phyloP scores from a whole-genome alignment of 2,113 vertebrate genomes.

The Chrysochloris asiatica region DNA sequence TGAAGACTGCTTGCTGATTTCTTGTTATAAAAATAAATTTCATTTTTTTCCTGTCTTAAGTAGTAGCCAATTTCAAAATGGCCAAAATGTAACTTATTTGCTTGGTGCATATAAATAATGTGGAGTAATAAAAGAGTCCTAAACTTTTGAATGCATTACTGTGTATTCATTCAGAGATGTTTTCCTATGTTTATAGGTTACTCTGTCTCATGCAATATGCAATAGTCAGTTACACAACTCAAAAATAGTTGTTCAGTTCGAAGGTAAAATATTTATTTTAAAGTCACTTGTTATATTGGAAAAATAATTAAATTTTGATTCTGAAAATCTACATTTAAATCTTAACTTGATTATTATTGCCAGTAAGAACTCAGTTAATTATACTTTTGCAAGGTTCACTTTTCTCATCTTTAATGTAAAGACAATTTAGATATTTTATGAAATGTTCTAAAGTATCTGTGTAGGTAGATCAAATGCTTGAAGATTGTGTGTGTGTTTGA shows the following conservation, averaged over 20 bases:
- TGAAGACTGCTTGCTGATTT: not conserved
- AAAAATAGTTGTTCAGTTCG: not conserved
- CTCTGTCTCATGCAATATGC: not conserved
- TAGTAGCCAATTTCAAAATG: not conserved
- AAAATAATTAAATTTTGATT: not conserved
- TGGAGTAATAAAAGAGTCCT: not conserved
- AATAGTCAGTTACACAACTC: not conserved
- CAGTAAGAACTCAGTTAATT: conserved; percentile 5
- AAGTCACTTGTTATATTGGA: not conserved
- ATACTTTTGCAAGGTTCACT: not conserved
- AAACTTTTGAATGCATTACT: not conserved
- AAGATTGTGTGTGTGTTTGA: not conserved
- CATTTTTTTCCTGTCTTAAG: not conserved
- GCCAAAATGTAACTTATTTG: not conserved
- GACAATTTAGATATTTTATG: not conserved
- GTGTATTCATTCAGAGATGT: not conserved
- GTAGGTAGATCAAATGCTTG: not conserved
- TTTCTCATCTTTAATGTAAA: conserved; percentile 33
- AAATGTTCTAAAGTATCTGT: not conserved
- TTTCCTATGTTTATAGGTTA: not conserved
- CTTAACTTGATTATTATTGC: not conserved
- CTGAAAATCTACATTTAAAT: conserved; percentile 22
- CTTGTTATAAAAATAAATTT: not conserved
- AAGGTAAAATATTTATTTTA: not conserved
- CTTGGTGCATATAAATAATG: not conserved